Evolutionary conservation across 1,140 invertebrate species (phyloP).

Genomic region (Reticulitermes speratus): DNA sequence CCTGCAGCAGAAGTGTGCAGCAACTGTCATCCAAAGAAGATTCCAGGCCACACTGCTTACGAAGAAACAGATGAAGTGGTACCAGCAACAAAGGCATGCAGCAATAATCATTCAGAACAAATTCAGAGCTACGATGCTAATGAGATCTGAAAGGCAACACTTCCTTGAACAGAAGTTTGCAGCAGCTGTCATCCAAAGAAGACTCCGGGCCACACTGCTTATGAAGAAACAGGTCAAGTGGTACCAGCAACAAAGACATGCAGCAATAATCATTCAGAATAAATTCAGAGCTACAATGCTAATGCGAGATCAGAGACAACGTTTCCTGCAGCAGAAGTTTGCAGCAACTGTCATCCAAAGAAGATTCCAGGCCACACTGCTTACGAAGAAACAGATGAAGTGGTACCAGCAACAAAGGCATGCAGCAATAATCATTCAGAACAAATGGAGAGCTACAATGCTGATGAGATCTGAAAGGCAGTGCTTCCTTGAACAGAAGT

Average conservation of each 20-base stretch:
- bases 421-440: constrained; percentile 47
- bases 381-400: background rate
- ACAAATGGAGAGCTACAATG: constrained; percentile 46
- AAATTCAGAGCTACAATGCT: constrained; percentile 46
- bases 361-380: background rate
- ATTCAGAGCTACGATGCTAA: constrained; percentile 45
- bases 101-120: constrained; percentile 48
- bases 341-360: constrained; percentile 1
- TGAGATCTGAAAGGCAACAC: constrained; percentile 27
- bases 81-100: constrained; percentile 38
- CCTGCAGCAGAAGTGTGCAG: background rate
- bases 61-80: background rate
- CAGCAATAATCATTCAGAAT: constrained; percentile 47
- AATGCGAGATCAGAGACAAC: constrained; percentile 28
- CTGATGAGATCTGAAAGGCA: constrained; percentile 31
- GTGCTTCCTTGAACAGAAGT: constrained; percentile 1
- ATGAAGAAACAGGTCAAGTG: background rate
- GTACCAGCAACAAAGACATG: constrained; percentile 38
- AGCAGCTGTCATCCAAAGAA: background rate
- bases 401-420: constrained; percentile 37
- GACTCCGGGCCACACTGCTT: background rate
- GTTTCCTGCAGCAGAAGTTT: constrained; percentile 22
- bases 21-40: background rate
- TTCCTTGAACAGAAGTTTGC: background rate
- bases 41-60: background rate